Base-by-base conservation (phyloP, 2,797 vertebrate genomes). In the Lepilemur septentrionalis region DNA sequence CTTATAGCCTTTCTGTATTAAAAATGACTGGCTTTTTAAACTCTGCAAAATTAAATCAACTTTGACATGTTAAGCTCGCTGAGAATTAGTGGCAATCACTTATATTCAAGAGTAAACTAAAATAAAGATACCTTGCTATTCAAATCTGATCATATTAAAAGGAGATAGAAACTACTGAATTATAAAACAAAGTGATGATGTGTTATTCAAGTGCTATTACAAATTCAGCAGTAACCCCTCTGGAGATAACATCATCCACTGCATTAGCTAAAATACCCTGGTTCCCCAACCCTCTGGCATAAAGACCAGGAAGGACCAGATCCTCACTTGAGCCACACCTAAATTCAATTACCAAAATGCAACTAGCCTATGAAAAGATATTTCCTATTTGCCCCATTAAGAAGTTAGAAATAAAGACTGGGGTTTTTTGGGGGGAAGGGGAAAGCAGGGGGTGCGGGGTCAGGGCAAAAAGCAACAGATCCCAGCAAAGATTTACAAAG, bases 291-390 rank as follows among this genome's bases (percentile, higher is more conserved):
- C 32, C 20, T 55, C 61, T 78, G 46, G 38, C 63, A 93, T 50
- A 89, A 95, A 69, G 13, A 35, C 23, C 28, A 80, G 23, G 4
- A 84, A 52, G 1, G 35, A 11, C 43, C 65, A 87, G 80, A 88
- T 2, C 22, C 75, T 75, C 30, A 43, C 12, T 57, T 70, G 79
- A 76, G 22, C 30, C 61, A 92, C n/a, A 85, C 25, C 67, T 93
- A 95, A 92, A 84, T 91, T 55, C 43, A 87, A 84, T 76, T 23
- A 92, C 28, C 72, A 94, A 94, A 91, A 93, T 32, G 5, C 30
- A 86, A 73, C 23, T 55, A 72, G 18, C 52, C 6, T 70, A 80
- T 48, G 50, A 92, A 83, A 83, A 85, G 25, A 63, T 9, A 52
- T 61, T 48, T 75, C 25, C 22, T 72, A 73, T 35, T 83, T 75